A percentile compares a stretch with the other conserved stretches of the same genome.
Conservation (phyloP, 2,113 vertebrate species). For the Cygnus atratus region DNA sequence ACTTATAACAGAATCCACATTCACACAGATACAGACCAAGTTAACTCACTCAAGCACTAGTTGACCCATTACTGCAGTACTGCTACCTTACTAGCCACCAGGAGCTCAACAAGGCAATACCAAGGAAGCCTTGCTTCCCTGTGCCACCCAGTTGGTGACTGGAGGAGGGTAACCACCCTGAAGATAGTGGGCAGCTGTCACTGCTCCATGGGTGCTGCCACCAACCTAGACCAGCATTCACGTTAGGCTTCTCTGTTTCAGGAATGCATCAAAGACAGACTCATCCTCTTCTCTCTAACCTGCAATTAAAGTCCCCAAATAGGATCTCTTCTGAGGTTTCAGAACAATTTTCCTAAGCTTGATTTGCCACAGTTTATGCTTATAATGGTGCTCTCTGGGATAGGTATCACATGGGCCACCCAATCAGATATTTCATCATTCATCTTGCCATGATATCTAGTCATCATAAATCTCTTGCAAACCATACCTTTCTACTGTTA, state of each 20-base stretch:
- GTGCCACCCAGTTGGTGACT: not conserved
- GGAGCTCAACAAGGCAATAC: not conserved
- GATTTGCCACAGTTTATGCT: not conserved
- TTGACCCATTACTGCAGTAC: not conserved
- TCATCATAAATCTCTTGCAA: not conserved
- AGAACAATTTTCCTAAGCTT: not conserved
- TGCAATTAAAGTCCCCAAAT: not conserved
- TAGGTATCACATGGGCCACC: not conserved
- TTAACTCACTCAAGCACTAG: not conserved
- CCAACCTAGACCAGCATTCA: not conserved
- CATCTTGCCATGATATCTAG: not conserved
- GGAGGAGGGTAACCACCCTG: not conserved
- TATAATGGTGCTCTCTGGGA: not conserved
- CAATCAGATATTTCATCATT: not conserved
- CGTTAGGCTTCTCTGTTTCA: not conserved
- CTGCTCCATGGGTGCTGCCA: not conserved
- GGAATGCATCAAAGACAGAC: no score
- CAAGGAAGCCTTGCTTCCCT: not conserved
- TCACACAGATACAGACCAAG: no score
- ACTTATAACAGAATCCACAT: not conserved
- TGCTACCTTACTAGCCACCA: not conserved
- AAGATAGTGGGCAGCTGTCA: not conserved
- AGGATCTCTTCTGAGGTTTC: not conserved
- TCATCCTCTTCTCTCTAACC: not conserved
- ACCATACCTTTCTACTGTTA: not conserved